Base-by-base conservation (phyloP, 2,888 invertebrate species). In the Microplitis deprimator region DNA sequence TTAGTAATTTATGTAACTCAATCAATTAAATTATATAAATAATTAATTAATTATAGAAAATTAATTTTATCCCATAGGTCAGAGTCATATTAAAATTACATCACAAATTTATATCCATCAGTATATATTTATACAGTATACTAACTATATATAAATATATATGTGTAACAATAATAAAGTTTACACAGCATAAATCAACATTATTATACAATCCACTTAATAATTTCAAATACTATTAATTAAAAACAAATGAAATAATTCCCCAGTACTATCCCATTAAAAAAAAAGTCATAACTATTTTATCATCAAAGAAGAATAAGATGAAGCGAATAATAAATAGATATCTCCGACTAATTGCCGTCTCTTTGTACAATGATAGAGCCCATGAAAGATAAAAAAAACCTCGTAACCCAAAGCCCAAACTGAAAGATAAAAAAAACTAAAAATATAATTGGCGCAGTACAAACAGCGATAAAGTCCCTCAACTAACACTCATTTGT, bases 401-500 rank as follows among this genome's bases (percentile, higher is more conserved):
- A 50, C 8, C 4, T 1, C 8, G 50, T 60, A 5, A 71, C n/a
- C 60, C 6, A 20, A 71, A 68, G 38, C 38, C 38, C 16, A 40
- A 68, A 16, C 41, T 17, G 8, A 17, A 17, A 17, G 16, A 41
- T 8, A n/a, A 38, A 67, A 8, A 29, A 38, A 67, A 60, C 8
- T n/a, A 39, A 20, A 16, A 40, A 41, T 13, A 61, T 29, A 62
- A 71, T 29, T 71, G n/a, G 60, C 10, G 50, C 38, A 61, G 38
- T 38, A 61, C n/a, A 72, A 29, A 39, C 62, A 16, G 39, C 20
- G 16, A 39, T 68, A 39, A 39, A 39, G 16, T 50, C 75, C 72
- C 77, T 79, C 71, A 68, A 75, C 67, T 68, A 79, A 77, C 81
- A 77, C 79, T 81, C 81, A 82, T 82, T 82, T 84, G 83, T 83